Conservation (phyloP, 2,797 vertebrate species). For the Lagodon rhomboides region DNA sequence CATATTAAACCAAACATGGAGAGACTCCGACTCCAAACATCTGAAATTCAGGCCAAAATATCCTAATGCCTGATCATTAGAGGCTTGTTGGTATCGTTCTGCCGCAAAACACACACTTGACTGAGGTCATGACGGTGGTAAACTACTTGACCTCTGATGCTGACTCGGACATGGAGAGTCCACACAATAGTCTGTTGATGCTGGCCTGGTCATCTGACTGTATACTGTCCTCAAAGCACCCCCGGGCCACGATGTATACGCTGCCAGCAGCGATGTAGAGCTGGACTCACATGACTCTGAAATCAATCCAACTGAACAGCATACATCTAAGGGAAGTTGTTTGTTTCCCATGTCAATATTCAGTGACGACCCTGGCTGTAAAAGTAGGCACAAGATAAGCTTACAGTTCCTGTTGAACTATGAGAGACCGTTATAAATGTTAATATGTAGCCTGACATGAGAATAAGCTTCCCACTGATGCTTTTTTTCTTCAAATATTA, state of each 20-base stretch:
- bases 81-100: background rate
- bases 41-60: too few species aligned
- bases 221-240: slow-evolving; percentile 31
- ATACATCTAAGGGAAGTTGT: slow-evolving; percentile 8
- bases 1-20: too few species aligned
- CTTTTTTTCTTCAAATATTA: background rate
- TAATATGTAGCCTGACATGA: slow-evolving; percentile 39
- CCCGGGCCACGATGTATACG: background rate
- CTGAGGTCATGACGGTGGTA: slow-evolving; percentile 15
- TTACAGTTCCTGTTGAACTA: slow-evolving; percentile 13
- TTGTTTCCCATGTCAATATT: slow-evolving; percentile 11
- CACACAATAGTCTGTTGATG: slow-evolving; percentile 49
- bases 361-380: background rate
- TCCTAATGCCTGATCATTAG: too few species aligned
- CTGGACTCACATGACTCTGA: slow-evolving; percentile 20
- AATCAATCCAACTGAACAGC: background rate
- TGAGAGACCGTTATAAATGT: slow-evolving; percentile 39
- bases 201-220: slow-evolving; percentile 42
- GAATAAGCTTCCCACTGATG: slow-evolving; percentile 7
- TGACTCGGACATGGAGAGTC: slow-evolving; percentile 14
- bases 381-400: slow-evolving; percentile 29
- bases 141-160: slow-evolving; percentile 42
- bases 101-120: slow-evolving; percentile 9
- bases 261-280: slow-evolving; percentile 19
- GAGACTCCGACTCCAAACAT: too few species aligned